Percentiles rank a stretch among this genome's conserved stretches.
These are phyloP conservation scores for Catocala sponsa DNA, from an alignment of 2,888 invertebrate genomes.

Conservation along the genomic window DNA sequence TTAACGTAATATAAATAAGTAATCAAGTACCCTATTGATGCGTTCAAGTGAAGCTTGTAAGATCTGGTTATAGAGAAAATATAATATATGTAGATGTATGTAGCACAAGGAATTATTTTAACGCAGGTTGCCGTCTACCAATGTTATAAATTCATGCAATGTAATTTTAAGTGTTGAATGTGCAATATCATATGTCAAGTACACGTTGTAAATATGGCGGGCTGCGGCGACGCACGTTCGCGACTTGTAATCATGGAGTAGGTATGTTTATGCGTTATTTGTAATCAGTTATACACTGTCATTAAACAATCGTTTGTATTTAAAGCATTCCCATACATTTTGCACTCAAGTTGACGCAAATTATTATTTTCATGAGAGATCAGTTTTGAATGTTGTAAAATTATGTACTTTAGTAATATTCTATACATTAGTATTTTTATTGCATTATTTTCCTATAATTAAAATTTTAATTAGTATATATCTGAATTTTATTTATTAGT, in stretches of 20 bases:
- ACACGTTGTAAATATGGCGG: constrained; percentile 75
- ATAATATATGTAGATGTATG: constrained; percentile 40
- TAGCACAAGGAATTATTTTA: constrained; percentile 63
- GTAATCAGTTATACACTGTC: constrained; percentile 60
- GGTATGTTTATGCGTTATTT: constrained; percentile 59
- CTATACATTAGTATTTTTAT: constrained; percentile 85
- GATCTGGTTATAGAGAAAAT: constrained; percentile 52
- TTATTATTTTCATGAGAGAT: constrained; percentile 65
- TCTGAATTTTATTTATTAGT: constrained; percentile 39
- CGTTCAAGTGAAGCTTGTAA: constrained; percentile 32
- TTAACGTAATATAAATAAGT: neutral
- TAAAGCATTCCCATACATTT: constrained; percentile 79
- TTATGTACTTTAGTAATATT: constrained; percentile 80
- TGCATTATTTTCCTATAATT: constrained; percentile 85
- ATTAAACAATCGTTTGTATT: constrained; percentile 78
- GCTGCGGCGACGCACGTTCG: too few relatives aligned
- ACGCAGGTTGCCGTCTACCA: constrained; percentile 67
- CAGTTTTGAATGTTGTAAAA: constrained; percentile 69
- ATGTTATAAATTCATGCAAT: constrained; percentile 73
- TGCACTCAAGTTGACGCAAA: constrained; percentile 66
- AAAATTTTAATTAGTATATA: constrained; percentile 72
- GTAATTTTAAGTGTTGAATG: constrained; percentile 84
- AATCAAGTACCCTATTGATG: constrained; percentile 15
- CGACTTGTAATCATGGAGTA: constrained; percentile 56
- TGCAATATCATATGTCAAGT: constrained; percentile 77